Evolutionary conservation across 1,140 invertebrate genomes (phyloP).

Genomic region (Brachionus calyciflorus): DNA sequence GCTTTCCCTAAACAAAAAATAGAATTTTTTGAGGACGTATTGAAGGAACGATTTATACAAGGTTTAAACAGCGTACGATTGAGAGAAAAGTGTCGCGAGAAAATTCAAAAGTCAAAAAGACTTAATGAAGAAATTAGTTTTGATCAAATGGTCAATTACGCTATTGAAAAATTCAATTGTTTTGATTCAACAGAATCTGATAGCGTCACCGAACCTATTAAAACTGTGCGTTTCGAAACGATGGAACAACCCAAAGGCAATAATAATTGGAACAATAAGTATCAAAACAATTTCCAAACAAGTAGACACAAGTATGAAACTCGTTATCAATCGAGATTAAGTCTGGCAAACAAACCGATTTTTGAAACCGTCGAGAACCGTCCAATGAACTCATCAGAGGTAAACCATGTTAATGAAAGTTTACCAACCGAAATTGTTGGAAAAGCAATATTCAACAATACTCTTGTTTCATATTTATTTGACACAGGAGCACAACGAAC

Average conservation of each 20-base stretch:
- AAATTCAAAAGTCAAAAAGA: not conserved
- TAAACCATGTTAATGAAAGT: not conserved
- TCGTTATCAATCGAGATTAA: not conserved
- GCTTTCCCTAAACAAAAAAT: too few relatives aligned
- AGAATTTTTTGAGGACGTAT: too few relatives aligned
- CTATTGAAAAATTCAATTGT: not conserved
- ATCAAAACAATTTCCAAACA: not conserved
- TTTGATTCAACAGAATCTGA: not conserved
- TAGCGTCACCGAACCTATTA: too few relatives aligned
- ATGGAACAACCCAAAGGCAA: not conserved
- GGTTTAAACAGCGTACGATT: not conserved
- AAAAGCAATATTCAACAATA: not conserved
- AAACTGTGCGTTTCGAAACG: too few relatives aligned
- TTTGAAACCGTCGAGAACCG: not conserved
- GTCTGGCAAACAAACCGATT: not conserved
- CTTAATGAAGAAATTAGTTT: not conserved
- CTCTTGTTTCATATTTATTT: conserved; percentile 1
- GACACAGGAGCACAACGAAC: not conserved
- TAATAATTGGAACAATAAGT: not conserved
- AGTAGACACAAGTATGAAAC: not conserved
- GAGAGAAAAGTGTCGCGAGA: conserved; percentile 1
- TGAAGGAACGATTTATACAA: too few relatives aligned
- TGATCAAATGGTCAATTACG: not conserved
- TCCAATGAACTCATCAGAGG: not conserved
- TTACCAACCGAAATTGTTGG: not conserved